Conservation (phyloP, 2,888 invertebrate species). For the Nyleta sp. region DNA sequence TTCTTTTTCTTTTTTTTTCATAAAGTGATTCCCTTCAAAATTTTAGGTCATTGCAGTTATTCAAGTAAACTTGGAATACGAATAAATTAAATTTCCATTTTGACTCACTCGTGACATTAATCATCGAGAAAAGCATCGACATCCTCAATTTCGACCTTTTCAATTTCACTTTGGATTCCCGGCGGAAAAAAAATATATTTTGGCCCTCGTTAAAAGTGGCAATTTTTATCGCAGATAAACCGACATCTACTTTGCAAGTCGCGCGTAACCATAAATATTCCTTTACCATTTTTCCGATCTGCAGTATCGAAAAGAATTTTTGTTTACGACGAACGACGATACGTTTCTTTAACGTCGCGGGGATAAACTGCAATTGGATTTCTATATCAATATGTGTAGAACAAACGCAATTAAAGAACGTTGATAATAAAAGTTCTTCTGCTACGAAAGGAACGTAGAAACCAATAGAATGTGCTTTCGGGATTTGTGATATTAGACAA, state of each 20-base stretch:
- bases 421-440: constrained; percentile 36
- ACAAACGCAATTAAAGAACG: constrained; percentile 47
- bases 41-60: too few relatives aligned
- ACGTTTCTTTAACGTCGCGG: constrained; percentile 14
- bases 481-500: constrained; percentile 46
- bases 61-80: too few relatives aligned
- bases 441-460: constrained; percentile 32
- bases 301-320: not conserved
- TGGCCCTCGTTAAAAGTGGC: not conserved
- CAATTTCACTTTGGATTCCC: not conserved
- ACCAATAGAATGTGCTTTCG: constrained; percentile 39
- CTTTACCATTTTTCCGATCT: constrained; percentile 11
- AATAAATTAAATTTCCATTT: too few relatives aligned
- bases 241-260: constrained; percentile 9
- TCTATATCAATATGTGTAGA: constrained; percentile 37
- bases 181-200: not conserved
- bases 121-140: too few relatives aligned
- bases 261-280: constrained; percentile 21
- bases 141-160: not conserved
- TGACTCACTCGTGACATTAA: too few relatives aligned
- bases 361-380: constrained; percentile 32
- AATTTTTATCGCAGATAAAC: constrained; percentile 11
- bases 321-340: constrained; percentile 12
- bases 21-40: too few relatives aligned
- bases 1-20: too few relatives aligned